These are phyloP conservation scores for Lydus trimaculatus DNA, from an alignment of 2,888 invertebrate genomes.

Conservation along the genomic window DNA sequence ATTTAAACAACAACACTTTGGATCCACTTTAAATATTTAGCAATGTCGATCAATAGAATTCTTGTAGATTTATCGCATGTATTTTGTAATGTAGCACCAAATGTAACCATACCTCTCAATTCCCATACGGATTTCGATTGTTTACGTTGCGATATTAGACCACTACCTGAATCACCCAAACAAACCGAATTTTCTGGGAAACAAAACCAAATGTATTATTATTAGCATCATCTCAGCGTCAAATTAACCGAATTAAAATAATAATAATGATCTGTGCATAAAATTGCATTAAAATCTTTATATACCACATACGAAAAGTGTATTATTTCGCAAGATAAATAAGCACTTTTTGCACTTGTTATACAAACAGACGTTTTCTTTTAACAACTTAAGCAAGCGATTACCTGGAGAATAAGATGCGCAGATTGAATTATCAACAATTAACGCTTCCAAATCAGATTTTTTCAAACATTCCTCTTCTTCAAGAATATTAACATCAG, in stretches of 20 bases:
- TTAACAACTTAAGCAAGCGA: too few species aligned
- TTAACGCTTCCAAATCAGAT: conserved; percentile 10
- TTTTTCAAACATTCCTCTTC: conserved; percentile 32
- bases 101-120: conserved; percentile 38
- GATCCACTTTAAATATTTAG: conserved; percentile 41
- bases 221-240: too few species aligned
- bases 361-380: too few species aligned
- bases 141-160: conserved; percentile 25
- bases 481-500: conserved; percentile 28
- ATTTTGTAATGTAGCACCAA: conserved; percentile 38
- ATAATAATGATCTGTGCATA: too few species aligned
- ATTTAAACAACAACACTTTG: conserved; percentile 25
- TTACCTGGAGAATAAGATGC: not conserved
- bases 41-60: conserved; percentile 31
- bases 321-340: too few species aligned
- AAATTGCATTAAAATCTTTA: too few species aligned
- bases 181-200: conserved; percentile 28
- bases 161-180: conserved; percentile 42
- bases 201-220: conserved; percentile 31
- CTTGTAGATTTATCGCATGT: conserved; percentile 34
- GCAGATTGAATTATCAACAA: conserved; percentile 32
- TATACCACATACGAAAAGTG: too few species aligned
- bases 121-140: conserved; percentile 27
- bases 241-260: too few species aligned
- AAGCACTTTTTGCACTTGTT: too few species aligned